A percentile compares a stretch with the other conserved stretches of the same genome.
phyloP scores from a whole-genome alignment of 2,888 invertebrate species.

The Stegophylla sp. region DNA sequence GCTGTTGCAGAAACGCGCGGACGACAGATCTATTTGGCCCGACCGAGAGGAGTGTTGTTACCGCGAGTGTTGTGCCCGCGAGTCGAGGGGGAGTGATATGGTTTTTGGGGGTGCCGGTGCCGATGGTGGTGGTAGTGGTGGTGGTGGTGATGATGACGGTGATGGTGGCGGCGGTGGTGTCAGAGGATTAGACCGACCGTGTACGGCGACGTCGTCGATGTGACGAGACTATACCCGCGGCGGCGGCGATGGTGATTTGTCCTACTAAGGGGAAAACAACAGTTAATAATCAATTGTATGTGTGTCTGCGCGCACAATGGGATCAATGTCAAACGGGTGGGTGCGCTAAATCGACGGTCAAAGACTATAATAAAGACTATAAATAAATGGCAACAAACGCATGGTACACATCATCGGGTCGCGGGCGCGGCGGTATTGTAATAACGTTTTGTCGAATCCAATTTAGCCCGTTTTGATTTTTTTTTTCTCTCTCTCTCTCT shows the following conservation, averaged over 20 bases:
- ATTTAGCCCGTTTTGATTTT: constrained; percentile 53
- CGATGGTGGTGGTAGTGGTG: background rate
- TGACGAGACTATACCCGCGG: background rate
- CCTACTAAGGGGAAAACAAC: constrained; percentile 55
- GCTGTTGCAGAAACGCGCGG: background rate
- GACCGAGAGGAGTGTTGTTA: background rate
- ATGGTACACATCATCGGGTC: constrained; percentile 46
- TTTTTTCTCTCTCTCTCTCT: background rate
- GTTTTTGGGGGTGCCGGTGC: background rate
- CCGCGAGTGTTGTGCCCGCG: too few relatives aligned
- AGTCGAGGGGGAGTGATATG: too few relatives aligned
- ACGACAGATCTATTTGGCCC: constrained; percentile 33
- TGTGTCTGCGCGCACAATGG: constrained; percentile 52
- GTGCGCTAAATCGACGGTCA: constrained; percentile 58
- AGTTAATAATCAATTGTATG: constrained; percentile 58
- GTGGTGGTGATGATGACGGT: background rate
- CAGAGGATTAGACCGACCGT: constrained; percentile 24
- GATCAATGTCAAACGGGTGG: constrained; percentile 59
- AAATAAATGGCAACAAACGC: constrained; percentile 54
- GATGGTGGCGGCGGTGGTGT: background rate
- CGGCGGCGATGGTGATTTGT: background rate
- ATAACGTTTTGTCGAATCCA: constrained; percentile 57
- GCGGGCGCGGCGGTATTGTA: constrained; percentile 47
- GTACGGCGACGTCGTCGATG: too few relatives aligned
- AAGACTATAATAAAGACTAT: constrained; percentile 50